phyloP scores from a whole-genome alignment of 2,113 vertebrate genomes.

The Microtus montanus region DNA sequence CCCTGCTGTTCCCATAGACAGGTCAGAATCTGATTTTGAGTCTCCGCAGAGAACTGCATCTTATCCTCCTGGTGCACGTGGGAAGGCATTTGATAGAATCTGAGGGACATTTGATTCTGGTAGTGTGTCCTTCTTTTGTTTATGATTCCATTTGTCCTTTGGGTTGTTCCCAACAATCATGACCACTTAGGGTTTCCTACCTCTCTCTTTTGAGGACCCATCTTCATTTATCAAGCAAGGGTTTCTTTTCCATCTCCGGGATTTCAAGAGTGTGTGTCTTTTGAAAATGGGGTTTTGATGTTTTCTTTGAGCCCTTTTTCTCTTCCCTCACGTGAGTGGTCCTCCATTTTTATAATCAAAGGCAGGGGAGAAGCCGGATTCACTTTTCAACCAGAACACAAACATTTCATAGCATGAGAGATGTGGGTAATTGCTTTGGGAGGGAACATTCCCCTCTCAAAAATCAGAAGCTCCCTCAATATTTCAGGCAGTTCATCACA shows the following conservation, averaged over 20 bases:
- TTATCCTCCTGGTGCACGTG: neutral
- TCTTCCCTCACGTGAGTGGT: neutral
- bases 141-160: neutral
- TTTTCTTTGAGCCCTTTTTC: slow-evolving; percentile 18
- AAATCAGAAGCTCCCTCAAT: slow-evolving; percentile 69
- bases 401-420: slow-evolving; percentile 59
- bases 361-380: slow-evolving; percentile 43
- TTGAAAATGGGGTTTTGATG: slow-evolving; percentile 61
- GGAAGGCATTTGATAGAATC: slow-evolving; percentile 25
- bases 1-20: slow-evolving; percentile 31
- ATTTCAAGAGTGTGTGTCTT: slow-evolving; percentile 48
- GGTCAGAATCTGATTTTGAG: neutral
- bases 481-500: slow-evolving; percentile 70
- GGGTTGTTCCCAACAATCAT: slow-evolving; percentile 8
- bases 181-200: slow-evolving; percentile 16
- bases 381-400: slow-evolving; percentile 59
- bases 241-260: slow-evolving; percentile 49
- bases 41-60: neutral
- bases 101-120: neutral
- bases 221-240: slow-evolving; percentile 35
- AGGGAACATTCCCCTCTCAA: slow-evolving; percentile 67
- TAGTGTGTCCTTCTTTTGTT: neutral
- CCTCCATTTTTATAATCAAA: slow-evolving; percentile 68
- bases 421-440: slow-evolving; percentile 74
- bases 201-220: slow-evolving; percentile 24